Percentiles rank a stretch among this genome's conserved stretches.
Evolutionary conservation across 2,888 invertebrate genomes (phyloP).

Genomic region (Ischnus inquisitorius): DNA sequence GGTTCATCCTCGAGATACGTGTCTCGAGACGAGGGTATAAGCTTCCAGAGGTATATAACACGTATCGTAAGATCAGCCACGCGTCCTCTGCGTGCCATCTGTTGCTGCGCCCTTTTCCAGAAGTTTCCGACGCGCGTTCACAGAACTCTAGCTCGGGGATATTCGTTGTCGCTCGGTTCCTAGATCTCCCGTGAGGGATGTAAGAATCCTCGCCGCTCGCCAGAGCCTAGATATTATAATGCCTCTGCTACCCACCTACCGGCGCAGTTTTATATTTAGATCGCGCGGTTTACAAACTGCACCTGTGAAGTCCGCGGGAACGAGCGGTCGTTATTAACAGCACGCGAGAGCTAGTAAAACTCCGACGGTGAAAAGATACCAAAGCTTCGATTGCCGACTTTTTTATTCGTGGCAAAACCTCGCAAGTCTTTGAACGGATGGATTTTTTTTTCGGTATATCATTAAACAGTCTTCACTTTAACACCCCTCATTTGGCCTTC

Average conservation of each 20-base stretch:
- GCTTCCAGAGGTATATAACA: slow-evolving; percentile 28
- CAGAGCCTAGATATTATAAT: neutral
- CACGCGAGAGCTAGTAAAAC: slow-evolving; percentile 23
- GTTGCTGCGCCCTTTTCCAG: slow-evolving; percentile 71
- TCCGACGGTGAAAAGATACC: neutral
- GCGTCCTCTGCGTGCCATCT: slow-evolving; percentile 78
- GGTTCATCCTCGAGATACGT: slow-evolving; percentile 46
- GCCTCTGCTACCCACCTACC: neutral
- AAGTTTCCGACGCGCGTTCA: slow-evolving; percentile 32
- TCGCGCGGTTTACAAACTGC: slow-evolving; percentile 23
- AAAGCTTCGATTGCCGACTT: neutral
- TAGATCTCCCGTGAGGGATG: slow-evolving; percentile 23
- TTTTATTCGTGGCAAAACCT: neutral
- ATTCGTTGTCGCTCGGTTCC: slow-evolving; percentile 29
- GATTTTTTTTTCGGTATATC: neutral
- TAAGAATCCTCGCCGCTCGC: slow-evolving; percentile 19
- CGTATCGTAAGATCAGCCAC: slow-evolving; percentile 73
- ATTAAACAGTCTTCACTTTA: neutral
- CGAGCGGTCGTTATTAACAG: neutral
- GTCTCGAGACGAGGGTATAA: slow-evolving; percentile 59
- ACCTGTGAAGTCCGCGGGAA: slow-evolving; percentile 25
- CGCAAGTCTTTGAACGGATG: neutral
- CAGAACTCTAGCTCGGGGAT: neutral
- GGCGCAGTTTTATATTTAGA: slow-evolving; percentile 21
- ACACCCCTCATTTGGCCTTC: neutral